A percentile compares a stretch with the other conserved stretches of the same genome.
phyloP scores from a whole-genome alignment of 1,140 invertebrate species.

The Samia ricini region DNA sequence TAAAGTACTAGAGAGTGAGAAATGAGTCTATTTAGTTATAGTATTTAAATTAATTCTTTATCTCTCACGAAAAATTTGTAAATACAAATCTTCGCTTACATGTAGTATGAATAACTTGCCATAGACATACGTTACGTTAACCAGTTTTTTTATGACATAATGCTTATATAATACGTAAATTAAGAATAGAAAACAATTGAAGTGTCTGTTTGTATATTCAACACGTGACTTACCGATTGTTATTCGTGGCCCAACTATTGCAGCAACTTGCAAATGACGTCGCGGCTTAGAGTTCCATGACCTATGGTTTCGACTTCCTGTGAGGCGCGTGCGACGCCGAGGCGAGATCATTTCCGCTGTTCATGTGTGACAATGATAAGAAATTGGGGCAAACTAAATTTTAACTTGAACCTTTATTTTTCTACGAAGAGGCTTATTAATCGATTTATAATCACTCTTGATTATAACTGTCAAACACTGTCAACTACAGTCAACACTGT shows the following conservation, averaged over 20 bases:
- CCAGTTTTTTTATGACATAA: not conserved
- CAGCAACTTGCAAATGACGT: conserved; percentile 51
- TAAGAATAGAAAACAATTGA: conserved; percentile 32
- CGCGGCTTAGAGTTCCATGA: conserved; percentile 30
- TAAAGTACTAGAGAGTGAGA: no score
- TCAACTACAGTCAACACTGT: no score
- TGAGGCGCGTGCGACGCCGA: conserved; percentile 31
- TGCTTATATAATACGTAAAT: conserved; percentile 32
- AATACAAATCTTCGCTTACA: no score
- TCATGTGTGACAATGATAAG: conserved; percentile 48
- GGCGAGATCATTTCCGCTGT: conserved; percentile 46
- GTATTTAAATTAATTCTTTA: no score
- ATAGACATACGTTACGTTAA: conserved; percentile 2
- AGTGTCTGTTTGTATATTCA: conserved; percentile 42
- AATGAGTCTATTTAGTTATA: no score
- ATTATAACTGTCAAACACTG: no score
- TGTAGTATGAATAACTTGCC: conserved; percentile 7
- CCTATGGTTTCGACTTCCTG: conserved; percentile 33
- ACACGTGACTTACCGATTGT: conserved; percentile 41
- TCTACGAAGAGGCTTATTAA: not conserved
- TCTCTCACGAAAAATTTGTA: no score
- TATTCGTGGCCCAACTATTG: conserved; percentile 33
- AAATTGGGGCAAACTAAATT: conserved; percentile 35
- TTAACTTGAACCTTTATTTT: not conserved
- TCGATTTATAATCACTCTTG: not conserved